A percentile compares a stretch with the other conserved stretches of the same genome.
Evolutionary conservation across 2,888 invertebrate genomes (phyloP).

Genomic region (Aromia moschata): DNA sequence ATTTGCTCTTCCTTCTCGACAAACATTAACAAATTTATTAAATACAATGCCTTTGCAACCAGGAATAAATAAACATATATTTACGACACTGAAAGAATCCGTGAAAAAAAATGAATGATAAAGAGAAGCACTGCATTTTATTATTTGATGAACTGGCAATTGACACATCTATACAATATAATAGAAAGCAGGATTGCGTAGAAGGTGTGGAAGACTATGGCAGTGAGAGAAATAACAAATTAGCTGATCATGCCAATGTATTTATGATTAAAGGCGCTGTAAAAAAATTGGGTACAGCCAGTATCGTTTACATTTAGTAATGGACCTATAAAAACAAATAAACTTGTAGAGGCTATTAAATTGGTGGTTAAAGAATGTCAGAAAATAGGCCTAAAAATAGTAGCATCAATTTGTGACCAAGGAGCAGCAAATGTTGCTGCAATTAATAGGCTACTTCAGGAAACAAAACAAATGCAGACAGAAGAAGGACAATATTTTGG

Average conservation of each 20-base stretch:
- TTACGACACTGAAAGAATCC: no score
- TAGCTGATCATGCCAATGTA: conserved; percentile 17
- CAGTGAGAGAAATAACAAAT: not conserved
- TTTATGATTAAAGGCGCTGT: conserved; percentile 7
- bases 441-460: not conserved
- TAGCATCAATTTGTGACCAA: conserved; percentile 3
- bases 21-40: no score
- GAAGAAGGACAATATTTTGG: not conserved
- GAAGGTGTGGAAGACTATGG: conserved; percentile 4
- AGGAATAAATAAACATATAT: no score
- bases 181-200: not conserved
- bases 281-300: not conserved
- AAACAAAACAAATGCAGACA: not conserved
- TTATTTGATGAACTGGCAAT: not conserved
- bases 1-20: no score
- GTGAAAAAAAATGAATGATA: no score
- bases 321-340: not conserved
- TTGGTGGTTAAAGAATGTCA: not conserved
- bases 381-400: not conserved
- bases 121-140: not conserved
- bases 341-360: not conserved
- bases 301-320: not conserved
- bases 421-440: not conserved
- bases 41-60: no score
- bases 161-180: not conserved